phyloP scores from a whole-genome alignment of 2,888 invertebrate genomes.

The Tryphoninae sp. region DNA sequence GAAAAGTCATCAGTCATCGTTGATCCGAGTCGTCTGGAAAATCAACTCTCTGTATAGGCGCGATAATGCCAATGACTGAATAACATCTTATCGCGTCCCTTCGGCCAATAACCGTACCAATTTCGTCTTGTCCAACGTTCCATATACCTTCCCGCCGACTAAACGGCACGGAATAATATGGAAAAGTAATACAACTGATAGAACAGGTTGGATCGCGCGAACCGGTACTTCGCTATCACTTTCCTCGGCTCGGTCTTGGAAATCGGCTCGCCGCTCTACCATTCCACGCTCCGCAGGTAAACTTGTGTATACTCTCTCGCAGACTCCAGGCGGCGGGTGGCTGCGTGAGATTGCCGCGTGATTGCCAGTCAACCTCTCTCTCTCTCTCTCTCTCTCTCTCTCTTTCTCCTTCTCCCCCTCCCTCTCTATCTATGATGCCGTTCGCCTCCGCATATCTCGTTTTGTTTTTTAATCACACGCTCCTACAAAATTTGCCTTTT shows the following conservation, averaged over 20 bases:
- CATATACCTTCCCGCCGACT: neutral
- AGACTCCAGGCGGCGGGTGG: slow-evolving; percentile 60
- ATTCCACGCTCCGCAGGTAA: neutral
- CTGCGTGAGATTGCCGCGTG: slow-evolving; percentile 58
- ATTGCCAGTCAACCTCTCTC: slow-evolving; percentile 28
- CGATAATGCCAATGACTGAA: neutral
- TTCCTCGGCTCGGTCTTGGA: slow-evolving; percentile 54
- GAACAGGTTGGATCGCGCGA: slow-evolving; percentile 62
- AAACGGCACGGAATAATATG: slow-evolving; percentile 11
- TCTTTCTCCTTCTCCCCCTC: slow-evolving; percentile 26
- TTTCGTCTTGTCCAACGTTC: neutral
- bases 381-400: slow-evolving; percentile 27
- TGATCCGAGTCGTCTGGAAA: neutral
- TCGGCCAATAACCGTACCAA: neutral
- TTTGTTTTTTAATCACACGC: neutral
- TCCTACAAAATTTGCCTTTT: neutral
- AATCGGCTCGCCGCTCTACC: slow-evolving; percentile 31
- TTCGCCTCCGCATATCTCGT: slow-evolving; percentile 57
- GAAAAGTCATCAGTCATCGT: slow-evolving; percentile 38
- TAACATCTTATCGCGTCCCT: neutral
- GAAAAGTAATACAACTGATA: slow-evolving; percentile 53
- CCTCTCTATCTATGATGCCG: slow-evolving; percentile 31
- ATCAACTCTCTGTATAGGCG: neutral
- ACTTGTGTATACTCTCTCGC: slow-evolving; percentile 20
- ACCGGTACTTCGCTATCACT: slow-evolving; percentile 63